These are phyloP conservation scores for Alca torda DNA, from an alignment of 2,797 vertebrate genomes.

Conservation along the genomic window DNA sequence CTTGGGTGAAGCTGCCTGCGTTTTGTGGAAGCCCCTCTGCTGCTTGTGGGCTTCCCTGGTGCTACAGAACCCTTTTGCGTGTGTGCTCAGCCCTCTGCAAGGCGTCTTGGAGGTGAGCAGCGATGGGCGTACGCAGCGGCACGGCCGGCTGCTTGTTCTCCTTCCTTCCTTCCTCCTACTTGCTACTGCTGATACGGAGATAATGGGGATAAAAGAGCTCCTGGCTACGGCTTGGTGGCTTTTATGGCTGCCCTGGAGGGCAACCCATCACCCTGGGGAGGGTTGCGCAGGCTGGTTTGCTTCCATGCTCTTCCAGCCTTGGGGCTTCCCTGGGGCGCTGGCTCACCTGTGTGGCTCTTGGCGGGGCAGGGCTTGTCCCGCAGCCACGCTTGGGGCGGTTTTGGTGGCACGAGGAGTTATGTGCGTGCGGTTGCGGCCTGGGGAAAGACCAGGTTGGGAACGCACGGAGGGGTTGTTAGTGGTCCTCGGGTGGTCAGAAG, in stretches of 20 bases:
- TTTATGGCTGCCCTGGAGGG: neutral
- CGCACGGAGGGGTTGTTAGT: too few relatives aligned
- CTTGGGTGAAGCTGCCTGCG: neutral
- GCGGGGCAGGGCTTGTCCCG: neutral
- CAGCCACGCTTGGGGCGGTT: accelerated
- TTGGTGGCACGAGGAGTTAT: accelerated
- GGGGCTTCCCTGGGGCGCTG: neutral
- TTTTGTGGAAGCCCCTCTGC: neutral
- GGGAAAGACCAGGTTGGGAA: neutral
- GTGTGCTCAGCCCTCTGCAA: neutral
- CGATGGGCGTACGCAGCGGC: accelerated
- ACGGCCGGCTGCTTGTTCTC: neutral
- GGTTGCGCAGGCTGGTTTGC: neutral
- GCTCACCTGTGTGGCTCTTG: neutral
- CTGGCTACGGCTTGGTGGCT: neutral
- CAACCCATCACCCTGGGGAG: neutral
- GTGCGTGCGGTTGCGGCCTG: neutral
- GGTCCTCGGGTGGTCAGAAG: neutral
- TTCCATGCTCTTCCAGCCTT: neutral
- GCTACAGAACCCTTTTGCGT: neutral
- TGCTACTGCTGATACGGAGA: neutral
- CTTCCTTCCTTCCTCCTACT: neutral
- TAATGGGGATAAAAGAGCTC: neutral
- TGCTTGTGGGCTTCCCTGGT: neutral
- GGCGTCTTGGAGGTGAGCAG: neutral